These are phyloP conservation scores for Haplotaxodon microlepis DNA, from an alignment of 2,113 vertebrate species.

Conservation along the genomic window DNA sequence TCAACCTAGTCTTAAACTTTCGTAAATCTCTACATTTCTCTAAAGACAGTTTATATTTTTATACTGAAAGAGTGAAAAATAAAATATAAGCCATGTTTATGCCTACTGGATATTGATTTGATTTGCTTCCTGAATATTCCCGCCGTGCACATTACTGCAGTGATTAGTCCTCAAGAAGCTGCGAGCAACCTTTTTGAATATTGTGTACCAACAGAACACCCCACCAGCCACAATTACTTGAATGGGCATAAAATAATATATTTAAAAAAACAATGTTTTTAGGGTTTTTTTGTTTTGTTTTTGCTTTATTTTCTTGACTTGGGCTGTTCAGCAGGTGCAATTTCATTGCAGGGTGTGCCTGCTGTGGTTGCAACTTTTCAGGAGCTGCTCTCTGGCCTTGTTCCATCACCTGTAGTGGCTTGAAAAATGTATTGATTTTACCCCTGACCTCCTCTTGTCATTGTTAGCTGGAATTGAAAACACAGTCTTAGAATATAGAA, in stretches of 20 bases:
- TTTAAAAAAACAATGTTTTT: background rate
- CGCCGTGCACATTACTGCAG: background rate
- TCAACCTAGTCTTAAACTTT: background rate
- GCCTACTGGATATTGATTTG: background rate
- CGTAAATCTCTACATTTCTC: background rate
- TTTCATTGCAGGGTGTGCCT: background rate
- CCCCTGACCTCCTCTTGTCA: background rate
- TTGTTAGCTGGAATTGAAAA: conserved; percentile 1
- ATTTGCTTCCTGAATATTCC: background rate
- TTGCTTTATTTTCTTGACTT: background rate
- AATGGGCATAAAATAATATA: background rate
- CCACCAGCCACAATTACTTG: background rate
- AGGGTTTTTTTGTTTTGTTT: background rate
- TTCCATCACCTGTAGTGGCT: background rate
- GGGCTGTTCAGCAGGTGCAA: background rate
- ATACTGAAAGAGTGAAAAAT: background rate
- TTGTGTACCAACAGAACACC: background rate
- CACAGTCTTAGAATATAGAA: background rate
- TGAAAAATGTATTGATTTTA: conserved; percentile 12
- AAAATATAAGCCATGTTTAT: background rate
- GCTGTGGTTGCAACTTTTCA: background rate
- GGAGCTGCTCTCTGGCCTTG: background rate
- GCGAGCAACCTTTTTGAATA: background rate
- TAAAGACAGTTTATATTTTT: background rate
- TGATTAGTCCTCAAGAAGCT: background rate